These are phyloP conservation scores for Accipiter cooperii DNA, from an alignment of 2,113 vertebrate species.

Conservation along the genomic window DNA sequence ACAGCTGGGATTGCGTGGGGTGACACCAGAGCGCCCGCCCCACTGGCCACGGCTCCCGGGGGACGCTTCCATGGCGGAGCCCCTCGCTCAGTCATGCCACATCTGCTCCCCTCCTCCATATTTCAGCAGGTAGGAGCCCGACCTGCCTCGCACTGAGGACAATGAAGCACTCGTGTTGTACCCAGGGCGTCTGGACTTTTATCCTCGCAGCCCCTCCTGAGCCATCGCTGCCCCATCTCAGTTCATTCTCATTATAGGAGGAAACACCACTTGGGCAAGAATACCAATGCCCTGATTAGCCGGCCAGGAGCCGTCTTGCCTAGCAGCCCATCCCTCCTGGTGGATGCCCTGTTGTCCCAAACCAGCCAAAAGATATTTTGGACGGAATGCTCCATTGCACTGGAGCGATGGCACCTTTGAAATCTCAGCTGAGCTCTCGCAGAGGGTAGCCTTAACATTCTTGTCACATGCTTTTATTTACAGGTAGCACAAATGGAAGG, in stretches of 20 bases:
- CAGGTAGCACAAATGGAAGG: constrained; percentile 52
- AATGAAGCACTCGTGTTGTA: background rate
- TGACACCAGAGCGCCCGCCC: background rate
- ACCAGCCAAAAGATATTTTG: background rate
- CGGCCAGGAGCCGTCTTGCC: background rate
- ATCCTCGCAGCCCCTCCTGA: background rate
- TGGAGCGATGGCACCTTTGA: background rate
- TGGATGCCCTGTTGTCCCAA: background rate
- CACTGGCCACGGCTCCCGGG: accelerated
- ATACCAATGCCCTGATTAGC: background rate
- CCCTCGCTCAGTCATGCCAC: background rate
- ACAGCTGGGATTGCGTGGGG: background rate
- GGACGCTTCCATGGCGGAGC: accelerated
- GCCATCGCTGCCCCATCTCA: background rate
- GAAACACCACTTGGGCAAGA: background rate
- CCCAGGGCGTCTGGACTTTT: accelerated
- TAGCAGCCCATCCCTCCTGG: background rate
- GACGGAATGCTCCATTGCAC: background rate
- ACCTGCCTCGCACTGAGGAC: background rate
- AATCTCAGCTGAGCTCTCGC: background rate
- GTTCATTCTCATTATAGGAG: background rate
- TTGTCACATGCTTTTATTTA: constrained; percentile 62
- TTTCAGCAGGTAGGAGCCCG: background rate
- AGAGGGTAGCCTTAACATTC: constrained; percentile 36
- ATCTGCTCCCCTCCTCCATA: background rate